Conservation (phyloP, 1,140 invertebrate genomes). For the Sinella curviseta region DNA sequence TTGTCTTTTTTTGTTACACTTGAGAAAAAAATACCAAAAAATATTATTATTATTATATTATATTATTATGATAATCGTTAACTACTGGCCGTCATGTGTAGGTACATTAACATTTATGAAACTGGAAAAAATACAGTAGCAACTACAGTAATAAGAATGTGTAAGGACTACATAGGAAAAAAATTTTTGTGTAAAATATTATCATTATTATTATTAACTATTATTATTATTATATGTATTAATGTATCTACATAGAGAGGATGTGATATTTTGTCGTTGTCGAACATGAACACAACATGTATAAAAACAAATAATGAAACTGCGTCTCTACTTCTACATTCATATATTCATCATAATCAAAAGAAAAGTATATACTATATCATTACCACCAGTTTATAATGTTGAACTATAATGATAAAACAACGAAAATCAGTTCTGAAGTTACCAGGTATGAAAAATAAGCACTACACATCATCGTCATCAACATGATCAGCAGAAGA, state of each 20-base stretch:
- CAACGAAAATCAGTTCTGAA: constrained; percentile 1
- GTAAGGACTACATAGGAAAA: too few relatives aligned
- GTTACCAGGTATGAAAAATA: constrained; percentile 18
- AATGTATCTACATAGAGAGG: background rate
- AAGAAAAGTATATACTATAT: background rate
- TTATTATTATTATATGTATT: background rate
- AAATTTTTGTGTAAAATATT: background rate
- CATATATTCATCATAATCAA: background rate
- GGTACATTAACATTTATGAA: too few relatives aligned
- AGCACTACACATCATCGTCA: constrained; percentile 5
- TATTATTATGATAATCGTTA: too few relatives aligned
- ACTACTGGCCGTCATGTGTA: too few relatives aligned
- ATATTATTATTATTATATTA: too few relatives aligned
- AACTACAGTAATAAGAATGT: too few relatives aligned
- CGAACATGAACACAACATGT: background rate
- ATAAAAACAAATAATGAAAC: background rate
- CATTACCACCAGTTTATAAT: background rate
- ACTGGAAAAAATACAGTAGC: too few relatives aligned
- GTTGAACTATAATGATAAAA: background rate
- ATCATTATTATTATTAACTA: too few relatives aligned
- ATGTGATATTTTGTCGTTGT: constrained; percentile 24
- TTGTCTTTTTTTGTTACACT: background rate
- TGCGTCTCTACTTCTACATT: constrained; percentile 1
- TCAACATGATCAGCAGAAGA: too few relatives aligned
- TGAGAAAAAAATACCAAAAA: background rate